phyloP scores from a whole-genome alignment of 2,888 invertebrate genomes.

The Euspilapteryx auroguttella region DNA sequence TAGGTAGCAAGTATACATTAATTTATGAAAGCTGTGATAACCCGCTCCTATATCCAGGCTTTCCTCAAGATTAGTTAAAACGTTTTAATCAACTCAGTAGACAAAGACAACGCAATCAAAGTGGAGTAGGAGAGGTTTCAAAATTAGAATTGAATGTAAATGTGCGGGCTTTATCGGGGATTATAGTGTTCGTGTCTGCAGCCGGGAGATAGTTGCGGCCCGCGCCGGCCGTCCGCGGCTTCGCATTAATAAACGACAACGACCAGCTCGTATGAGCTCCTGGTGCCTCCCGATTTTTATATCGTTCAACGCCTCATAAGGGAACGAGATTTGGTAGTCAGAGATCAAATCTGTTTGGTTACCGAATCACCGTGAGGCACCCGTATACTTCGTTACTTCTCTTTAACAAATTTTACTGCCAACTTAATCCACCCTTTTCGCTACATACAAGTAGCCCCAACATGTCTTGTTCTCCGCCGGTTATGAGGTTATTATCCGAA shows the following conservation, averaged over 20 bases:
- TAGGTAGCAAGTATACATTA: too few relatives aligned
- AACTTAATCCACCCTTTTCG: slow-evolving; percentile 49
- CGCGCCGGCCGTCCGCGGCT: slow-evolving; percentile 28
- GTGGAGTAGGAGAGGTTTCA: slow-evolving; percentile 38
- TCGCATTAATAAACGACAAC: slow-evolving; percentile 25
- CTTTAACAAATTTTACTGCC: slow-evolving; percentile 57
- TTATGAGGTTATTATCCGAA: slow-evolving; percentile 46
- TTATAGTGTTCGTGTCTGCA: slow-evolving; percentile 60
- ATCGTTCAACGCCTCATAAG: too few relatives aligned
- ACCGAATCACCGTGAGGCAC: slow-evolving; percentile 27
- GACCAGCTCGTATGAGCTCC: too few relatives aligned
- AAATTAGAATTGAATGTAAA: slow-evolving; percentile 63
- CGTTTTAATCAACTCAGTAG: slow-evolving; percentile 41
- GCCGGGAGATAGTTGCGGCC: slow-evolving; percentile 51
- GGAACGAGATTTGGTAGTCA: too few relatives aligned
- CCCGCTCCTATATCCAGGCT: too few relatives aligned
- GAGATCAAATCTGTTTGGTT: slow-evolving; percentile 18
- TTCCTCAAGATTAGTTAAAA: slow-evolving; percentile 7
- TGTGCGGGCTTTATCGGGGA: slow-evolving; percentile 64
- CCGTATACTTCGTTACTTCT: slow-evolving; percentile 31
- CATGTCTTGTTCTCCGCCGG: slow-evolving; percentile 39
- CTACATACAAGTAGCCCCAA: slow-evolving; percentile 22
- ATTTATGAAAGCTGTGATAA: too few relatives aligned
- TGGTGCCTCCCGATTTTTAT: too few relatives aligned
- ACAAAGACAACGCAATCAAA: slow-evolving; percentile 53